A percentile compares a stretch with the other conserved stretches of the same genome.
Evolutionary conservation across 2,888 invertebrate genomes (phyloP).

Genomic region (Phyllotreta cruciferae): DNA sequence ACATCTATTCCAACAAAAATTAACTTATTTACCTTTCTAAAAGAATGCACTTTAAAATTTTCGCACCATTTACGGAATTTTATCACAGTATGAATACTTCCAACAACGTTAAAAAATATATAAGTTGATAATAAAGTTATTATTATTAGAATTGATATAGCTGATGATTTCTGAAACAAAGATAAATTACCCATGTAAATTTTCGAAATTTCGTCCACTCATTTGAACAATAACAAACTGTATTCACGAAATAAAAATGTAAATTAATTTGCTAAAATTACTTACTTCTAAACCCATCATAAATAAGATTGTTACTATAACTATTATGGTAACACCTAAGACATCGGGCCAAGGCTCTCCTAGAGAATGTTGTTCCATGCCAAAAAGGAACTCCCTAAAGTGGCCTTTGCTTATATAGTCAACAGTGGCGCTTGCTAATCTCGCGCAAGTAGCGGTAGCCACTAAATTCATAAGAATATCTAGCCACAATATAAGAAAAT

Average conservation of each 20-base stretch:
- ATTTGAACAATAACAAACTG: not conserved
- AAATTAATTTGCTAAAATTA: not conserved
- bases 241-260: not conserved
- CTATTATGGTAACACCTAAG: conserved; percentile 67
- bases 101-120: conserved; percentile 57
- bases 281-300: conserved; percentile 70
- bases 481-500: conserved; percentile 69
- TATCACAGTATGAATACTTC: conserved; percentile 58
- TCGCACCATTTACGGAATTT: conserved; percentile 56
- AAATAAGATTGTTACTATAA: conserved; percentile 68
- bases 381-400: conserved; percentile 68
- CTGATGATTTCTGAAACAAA: conserved; percentile 57
- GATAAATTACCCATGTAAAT: not conserved
- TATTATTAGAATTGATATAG: conserved; percentile 56
- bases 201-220: not conserved
- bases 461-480: conserved; percentile 66
- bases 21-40: conserved; percentile 49
- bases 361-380: conserved; percentile 65
- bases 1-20: too few species aligned
- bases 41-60: conserved; percentile 52
- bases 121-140: conserved; percentile 53
- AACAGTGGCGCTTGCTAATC: conserved; percentile 68
- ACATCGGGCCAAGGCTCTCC: conserved; percentile 72
- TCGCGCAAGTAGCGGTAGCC: conserved; percentile 68
- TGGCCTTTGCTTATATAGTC: conserved; percentile 68